These are phyloP conservation scores for Sparidentex hasta DNA, from an alignment of 2,797 vertebrate species.

Conservation along the genomic window DNA sequence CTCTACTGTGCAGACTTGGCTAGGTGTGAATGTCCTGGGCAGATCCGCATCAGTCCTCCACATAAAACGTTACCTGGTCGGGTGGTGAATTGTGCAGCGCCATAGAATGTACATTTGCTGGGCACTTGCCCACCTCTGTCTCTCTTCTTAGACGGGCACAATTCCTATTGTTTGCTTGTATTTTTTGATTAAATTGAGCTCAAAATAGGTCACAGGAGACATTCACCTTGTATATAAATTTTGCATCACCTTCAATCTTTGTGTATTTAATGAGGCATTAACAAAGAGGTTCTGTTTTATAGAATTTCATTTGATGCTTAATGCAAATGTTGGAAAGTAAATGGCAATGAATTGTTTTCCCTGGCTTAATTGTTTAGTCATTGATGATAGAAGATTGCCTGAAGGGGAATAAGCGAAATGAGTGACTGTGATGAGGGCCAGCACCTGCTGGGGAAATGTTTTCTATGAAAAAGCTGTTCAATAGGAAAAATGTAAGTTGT, in stretches of 20 bases:
- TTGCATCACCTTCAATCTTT: not conserved
- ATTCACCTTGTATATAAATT: not conserved
- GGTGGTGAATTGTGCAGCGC: slow-evolving; percentile 6
- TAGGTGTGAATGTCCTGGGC: not conserved
- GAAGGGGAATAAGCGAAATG: not conserved
- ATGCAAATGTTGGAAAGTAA: not conserved
- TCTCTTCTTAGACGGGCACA: not conserved
- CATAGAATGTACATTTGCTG: slow-evolving; percentile 1
- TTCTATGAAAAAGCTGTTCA: not conserved
- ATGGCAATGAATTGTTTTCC: not conserved
- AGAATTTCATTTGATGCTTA: slow-evolving; percentile 1
- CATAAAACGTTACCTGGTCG: slow-evolving; percentile 1
- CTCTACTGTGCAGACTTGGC: not conserved
- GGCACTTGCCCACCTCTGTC: slow-evolving; percentile 13
- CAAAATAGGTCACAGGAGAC: not conserved
- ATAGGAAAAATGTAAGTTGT: not conserved
- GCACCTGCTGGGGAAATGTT: not conserved
- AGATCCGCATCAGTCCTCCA: not conserved
- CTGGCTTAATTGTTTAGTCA: slow-evolving; percentile 1
- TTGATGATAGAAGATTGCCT: not conserved
- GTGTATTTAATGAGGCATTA: not conserved
- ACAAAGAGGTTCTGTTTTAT: not conserved
- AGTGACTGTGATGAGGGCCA: not conserved
- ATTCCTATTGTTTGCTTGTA: slow-evolving; percentile 3
- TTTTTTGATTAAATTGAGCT: slow-evolving; percentile 16